Base-by-base conservation (phyloP, 2,113 vertebrate genomes). In the Entelurus aequoreus region DNA sequence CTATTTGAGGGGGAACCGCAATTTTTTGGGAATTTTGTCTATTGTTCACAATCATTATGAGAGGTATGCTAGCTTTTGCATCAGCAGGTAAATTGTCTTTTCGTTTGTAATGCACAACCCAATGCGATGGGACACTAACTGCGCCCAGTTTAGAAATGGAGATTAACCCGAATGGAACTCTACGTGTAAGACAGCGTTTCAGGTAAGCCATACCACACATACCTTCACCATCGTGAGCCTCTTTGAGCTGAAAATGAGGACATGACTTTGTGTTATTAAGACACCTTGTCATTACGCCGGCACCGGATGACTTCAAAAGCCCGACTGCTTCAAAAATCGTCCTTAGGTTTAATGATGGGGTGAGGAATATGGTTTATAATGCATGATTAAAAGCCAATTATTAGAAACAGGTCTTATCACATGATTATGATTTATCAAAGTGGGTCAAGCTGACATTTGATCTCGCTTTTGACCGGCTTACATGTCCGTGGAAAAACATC, bases 201-300 rank as follows among this genome's bases (percentile, higher is more conserved):
- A 89, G 81, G 84, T 88, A 69, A 71, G 74, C 87, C 87, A 89
- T 90, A 79, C 88, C 88, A 63, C n/a, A 68, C 86, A 91, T 90
- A 84, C 89, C 84, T 88, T 71, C 21, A n/a, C 71, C 54, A 73
- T 84, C 84, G 85, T 84, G 69, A 60, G 46, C 47, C 60, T 56
- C 75, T 64, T 60, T 74, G 76, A 77, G 67, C 69, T 44, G 6
- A 46, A n/a, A 56, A 71, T 68, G 69, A 78, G 62, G 68, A 68
- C 62, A 76, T 61, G 84, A 76, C 79, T 66, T 81, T 19, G 14
- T 42, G 40, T 9, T 83, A 82, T 71, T 50, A 13, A 37, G 60
- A 48, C 79, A 77, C 73, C 35, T 64, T 75, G 75, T 86, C 77
- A 79, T 87, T 86, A 80, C 6, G 60, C 68, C 65, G 73, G 62